A percentile compares a stretch with the other conserved stretches of the same genome.
phyloP scores from a whole-genome alignment of 2,888 invertebrate species.

The Sinopyrophorus schimmeli region DNA sequence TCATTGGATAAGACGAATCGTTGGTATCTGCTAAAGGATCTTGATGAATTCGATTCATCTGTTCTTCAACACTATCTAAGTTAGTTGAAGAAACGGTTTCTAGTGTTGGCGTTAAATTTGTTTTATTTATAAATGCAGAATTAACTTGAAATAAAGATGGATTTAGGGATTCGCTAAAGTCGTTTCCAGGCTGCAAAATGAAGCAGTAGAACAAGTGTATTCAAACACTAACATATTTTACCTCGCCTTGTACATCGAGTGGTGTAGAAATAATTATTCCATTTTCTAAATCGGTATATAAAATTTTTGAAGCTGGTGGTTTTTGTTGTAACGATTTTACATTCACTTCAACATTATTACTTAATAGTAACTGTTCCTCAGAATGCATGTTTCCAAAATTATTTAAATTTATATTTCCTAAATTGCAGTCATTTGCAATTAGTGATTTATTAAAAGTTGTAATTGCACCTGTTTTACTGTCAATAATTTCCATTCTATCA shows the following conservation, averaged over 20 bases:
- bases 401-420: too few relatives aligned
- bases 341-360: too few relatives aligned
- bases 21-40: constrained; percentile 8
- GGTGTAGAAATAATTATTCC: constrained; percentile 21
- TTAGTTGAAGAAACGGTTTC: constrained; percentile 9
- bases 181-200: too few relatives aligned
- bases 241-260: constrained; percentile 4
- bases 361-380: too few relatives aligned
- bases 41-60: constrained; percentile 12
- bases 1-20: constrained; percentile 15
- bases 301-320: constrained; percentile 15
- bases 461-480: too few relatives aligned
- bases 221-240: too few relatives aligned
- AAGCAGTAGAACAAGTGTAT: too few relatives aligned
- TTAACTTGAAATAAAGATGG: neutral
- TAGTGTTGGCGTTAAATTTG: constrained; percentile 5
- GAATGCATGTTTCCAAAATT: too few relatives aligned
- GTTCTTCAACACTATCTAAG: constrained; percentile 19
- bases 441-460: too few relatives aligned
- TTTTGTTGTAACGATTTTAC: too few relatives aligned
- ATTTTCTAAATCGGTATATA: constrained; percentile 16
- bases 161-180: neutral
- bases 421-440: too few relatives aligned
- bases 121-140: neutral
- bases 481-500: too few relatives aligned